Evolutionary conservation across 2,888 invertebrate species (phyloP).

Genomic region (Labia minor): DNA sequence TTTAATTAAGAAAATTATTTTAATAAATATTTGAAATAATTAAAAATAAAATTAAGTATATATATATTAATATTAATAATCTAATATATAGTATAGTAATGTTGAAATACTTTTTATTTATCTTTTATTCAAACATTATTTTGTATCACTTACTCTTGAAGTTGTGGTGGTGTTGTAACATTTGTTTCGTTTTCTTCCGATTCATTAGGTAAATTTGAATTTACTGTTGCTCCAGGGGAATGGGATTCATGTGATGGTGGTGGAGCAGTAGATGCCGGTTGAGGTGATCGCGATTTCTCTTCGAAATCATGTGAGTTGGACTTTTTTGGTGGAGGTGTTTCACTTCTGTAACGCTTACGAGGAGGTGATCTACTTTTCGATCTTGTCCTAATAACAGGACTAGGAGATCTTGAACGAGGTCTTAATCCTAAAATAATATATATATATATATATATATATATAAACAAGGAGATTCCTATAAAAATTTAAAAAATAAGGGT

Average conservation of each 20-base stretch:
- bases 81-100: conserved; percentile 9
- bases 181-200: background rate
- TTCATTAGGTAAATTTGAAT: background rate
- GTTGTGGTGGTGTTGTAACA: background rate
- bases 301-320: background rate
- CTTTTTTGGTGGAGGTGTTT: background rate
- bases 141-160: conserved; percentile 15
- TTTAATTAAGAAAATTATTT: background rate
- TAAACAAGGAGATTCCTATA: no score
- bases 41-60: background rate
- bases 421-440: conserved; percentile 43
- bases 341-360: conserved; percentile 53
- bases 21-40: background rate
- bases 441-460: no score
- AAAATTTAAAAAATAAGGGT: no score
- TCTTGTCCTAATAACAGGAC: conserved; percentile 63
- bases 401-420: conserved; percentile 58
- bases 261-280: background rate
- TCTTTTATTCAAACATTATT: no score
- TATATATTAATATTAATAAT: no score
- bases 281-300: background rate
- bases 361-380: conserved; percentile 63
- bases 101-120: conserved; percentile 19
- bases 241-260: background rate
- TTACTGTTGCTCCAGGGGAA: background rate